Evolutionary conservation across 2,113 vertebrate species (phyloP).

Genomic region (Danio rerio): DNA sequence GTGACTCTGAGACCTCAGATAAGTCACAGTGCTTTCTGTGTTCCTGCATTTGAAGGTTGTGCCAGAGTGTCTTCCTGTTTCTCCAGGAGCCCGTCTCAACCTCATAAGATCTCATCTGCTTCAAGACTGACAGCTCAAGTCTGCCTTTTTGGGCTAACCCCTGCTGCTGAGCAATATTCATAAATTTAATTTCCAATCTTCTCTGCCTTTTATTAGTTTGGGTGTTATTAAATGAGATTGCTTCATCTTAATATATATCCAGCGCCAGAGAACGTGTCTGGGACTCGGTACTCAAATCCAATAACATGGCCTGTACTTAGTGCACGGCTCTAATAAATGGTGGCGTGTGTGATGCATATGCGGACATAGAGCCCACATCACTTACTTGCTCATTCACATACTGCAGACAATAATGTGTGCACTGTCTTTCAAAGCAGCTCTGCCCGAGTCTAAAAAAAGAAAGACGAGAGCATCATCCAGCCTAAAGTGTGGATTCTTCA

Average conservation of each 20-base stretch:
- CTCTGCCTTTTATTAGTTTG: conserved; percentile 99
- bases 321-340: conserved; percentile 99
- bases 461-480: conserved; percentile 31
- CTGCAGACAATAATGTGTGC: conserved; percentile 83
- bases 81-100: conserved; percentile 25
- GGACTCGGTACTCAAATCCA: conserved; percentile 99
- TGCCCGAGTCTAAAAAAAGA: conserved; percentile 34
- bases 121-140: conserved; percentile 85
- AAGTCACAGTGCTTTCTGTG: conserved; percentile 30
- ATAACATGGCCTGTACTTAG: conserved; percentile 99
- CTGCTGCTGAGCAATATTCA: conserved; percentile 96
- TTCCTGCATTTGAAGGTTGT: conserved; percentile 25
- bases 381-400: conserved; percentile 66
- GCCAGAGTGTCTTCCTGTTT: background rate
- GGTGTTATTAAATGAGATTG: conserved; percentile 99
- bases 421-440: conserved; percentile 51
- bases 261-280: conserved; percentile 90
- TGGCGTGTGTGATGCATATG: conserved; percentile 94
- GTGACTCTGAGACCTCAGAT: conserved; percentile 42
- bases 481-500: conserved; percentile 23
- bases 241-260: conserved; percentile 99
- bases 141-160: conserved; percentile 87
- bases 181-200: conserved; percentile 99
- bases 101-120: conserved; percentile 62
- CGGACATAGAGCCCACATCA: conserved; percentile 84